Conservation (phyloP, 2,888 invertebrate genomes). For the Spilosoma lubricipeda region DNA sequence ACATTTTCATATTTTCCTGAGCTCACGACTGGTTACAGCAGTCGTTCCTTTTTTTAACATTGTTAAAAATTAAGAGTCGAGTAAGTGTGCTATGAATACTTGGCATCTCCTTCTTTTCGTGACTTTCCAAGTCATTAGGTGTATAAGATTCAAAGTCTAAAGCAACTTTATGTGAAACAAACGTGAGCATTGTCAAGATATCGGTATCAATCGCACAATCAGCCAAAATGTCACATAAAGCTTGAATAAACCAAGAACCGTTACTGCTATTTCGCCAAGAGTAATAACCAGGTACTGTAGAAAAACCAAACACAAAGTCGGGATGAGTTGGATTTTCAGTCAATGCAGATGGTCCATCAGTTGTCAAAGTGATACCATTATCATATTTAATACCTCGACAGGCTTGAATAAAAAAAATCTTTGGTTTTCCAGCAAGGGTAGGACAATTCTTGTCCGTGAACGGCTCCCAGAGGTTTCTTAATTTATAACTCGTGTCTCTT, state of each 20-base stretch:
- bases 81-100: conserved; percentile 96
- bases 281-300: conserved; percentile 98
- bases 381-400: conserved; percentile 97
- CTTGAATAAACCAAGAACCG: conserved; percentile 98
- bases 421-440: conserved; percentile 94
- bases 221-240: conserved; percentile 92
- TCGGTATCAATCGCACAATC: conserved; percentile 91
- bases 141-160: conserved; percentile 96
- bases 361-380: conserved; percentile 86
- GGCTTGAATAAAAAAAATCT: conserved; percentile 92
- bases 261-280: conserved; percentile 97
- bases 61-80: conserved; percentile 90
- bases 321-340: conserved; percentile 96
- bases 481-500: conserved; percentile 92
- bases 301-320: conserved; percentile 97
- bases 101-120: conserved; percentile 96
- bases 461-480: conserved; percentile 91
- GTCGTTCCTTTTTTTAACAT: conserved; percentile 54
- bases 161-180: conserved; percentile 94
- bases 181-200: conserved; percentile 94
- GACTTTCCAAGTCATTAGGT: conserved; percentile 90
- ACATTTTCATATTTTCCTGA: neutral
- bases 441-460: conserved; percentile 94
- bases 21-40: conserved; percentile 10
- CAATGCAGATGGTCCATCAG: conserved; percentile 74